Percentiles rank a stretch among this genome's conserved stretches.
Conservation (phyloP, 2,888 invertebrate genomes). For the Osmoderma eremita region DNA sequence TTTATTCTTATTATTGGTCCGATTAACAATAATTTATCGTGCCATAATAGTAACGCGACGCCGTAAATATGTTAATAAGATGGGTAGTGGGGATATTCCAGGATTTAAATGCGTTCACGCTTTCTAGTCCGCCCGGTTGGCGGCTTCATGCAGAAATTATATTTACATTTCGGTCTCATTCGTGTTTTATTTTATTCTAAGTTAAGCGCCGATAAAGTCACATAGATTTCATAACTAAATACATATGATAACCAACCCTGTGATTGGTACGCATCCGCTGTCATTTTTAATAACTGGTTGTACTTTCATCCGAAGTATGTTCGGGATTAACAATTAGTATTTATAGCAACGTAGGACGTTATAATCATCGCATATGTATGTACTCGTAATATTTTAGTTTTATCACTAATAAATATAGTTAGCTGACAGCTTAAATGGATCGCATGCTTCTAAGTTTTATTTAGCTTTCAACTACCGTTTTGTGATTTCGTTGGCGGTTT, state of each 20-base stretch:
- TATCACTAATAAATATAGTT: conserved; percentile 9
- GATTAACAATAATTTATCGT: conserved; percentile 39
- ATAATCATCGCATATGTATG: background rate
- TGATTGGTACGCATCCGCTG: background rate
- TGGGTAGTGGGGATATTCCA: conserved; percentile 24
- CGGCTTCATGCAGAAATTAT: conserved; percentile 34
- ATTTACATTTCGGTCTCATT: conserved; percentile 35
- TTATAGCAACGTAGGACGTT: conserved; percentile 5
- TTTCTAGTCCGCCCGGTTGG: conserved; percentile 17
- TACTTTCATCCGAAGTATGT: conserved; percentile 25
- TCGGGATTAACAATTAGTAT: conserved; percentile 7
- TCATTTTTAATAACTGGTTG: conserved; percentile 20
- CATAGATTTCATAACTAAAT: conserved; percentile 37
- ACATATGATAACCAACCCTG: conserved; percentile 33
- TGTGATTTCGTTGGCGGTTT: too few species aligned
- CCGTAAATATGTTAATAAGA: conserved; percentile 39
- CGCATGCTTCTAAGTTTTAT: too few species aligned
- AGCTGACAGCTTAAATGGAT: too few species aligned
- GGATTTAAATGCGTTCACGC: conserved; percentile 9
- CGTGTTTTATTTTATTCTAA: conserved; percentile 27
- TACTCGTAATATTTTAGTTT: conserved; percentile 11
- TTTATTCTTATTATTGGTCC: conserved; percentile 35
- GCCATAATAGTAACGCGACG: conserved; percentile 37
- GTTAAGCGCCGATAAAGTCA: conserved; percentile 29
- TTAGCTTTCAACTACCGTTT: too few species aligned